Evolutionary conservation across 2,113 vertebrate genomes (phyloP), one percentile per base, ranked within the genome.

Genomic region (Pomatorhinus ruficollis): DNA sequence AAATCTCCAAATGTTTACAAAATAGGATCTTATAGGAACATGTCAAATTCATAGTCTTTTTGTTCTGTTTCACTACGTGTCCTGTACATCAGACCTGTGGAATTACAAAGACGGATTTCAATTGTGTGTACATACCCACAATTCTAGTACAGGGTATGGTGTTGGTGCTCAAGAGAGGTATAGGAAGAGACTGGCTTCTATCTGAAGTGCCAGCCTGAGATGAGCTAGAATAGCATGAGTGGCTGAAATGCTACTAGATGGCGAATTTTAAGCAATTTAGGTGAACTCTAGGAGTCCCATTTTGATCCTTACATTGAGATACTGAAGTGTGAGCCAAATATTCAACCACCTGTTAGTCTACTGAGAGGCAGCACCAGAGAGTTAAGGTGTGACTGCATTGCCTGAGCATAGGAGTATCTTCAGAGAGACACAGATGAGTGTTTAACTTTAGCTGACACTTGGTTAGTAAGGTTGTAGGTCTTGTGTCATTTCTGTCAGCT

Each of bases 371-470:
- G 50, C 69, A 39, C 3, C 5, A 8, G 69, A 74, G 60, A 89
- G 40, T 23, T 70, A 3, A 65, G 44, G 30, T 52, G 45, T 35
- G 23, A 54, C 24, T 64, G n/a, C 33, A 16, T 23, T 78, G 40
- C 33, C 28, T 28, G 21, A 28, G 56, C 12, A 4, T 2, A 24
- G 28, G 35, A 22, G 7, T 5, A 14, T 52, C 30, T 47, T 81
- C 52, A 40, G 37, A 1, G 7, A 78, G 63, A 61, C 15, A 9
- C 0, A 0, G 33, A 22, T 57, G 23, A 3, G 30, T 22, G 23
- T 42, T 40, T 65, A 30, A 50, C n/a, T 44, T 59, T 33, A 8
- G 14, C 45, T 52, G n/a, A 24, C 6, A 8, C 47, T 64, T 57
- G 25, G 13, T 64, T 33, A 44, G 42, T 37, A 21, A 57, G 19